Conservation (phyloP, 1,140 invertebrate genomes). For the Dreissena rostriformis region DNA sequence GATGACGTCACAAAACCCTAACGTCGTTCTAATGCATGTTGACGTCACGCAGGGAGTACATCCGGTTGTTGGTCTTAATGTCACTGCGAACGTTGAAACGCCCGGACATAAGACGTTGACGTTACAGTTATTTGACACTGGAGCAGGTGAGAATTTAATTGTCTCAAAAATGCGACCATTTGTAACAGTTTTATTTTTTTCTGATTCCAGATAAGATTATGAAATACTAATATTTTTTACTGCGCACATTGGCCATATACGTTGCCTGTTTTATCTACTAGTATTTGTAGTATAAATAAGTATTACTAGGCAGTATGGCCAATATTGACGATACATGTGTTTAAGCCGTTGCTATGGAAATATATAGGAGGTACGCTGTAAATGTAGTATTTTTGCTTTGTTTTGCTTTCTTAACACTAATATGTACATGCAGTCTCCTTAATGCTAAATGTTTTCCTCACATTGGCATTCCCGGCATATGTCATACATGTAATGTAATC, state of each 20-base stretch:
- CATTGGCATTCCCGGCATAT: not conserved
- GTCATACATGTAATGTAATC: constrained; percentile 1
- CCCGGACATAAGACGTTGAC: constrained; percentile 62
- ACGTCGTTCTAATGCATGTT: constrained; percentile 71
- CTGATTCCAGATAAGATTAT: not conserved
- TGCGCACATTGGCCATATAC: not conserved
- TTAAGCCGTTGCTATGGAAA: no score
- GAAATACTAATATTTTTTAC: not conserved
- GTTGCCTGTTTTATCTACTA: not conserved
- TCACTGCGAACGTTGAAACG: constrained; percentile 72
- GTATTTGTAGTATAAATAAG: no score
- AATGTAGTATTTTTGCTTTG: not conserved
- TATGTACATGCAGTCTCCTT: not conserved
- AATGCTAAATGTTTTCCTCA: not conserved
- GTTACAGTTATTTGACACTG: constrained; percentile 84
- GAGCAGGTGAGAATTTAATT: constrained; percentile 82
- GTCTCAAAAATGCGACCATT: no score
- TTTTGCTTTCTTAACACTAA: not conserved
- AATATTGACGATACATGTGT: not conserved
- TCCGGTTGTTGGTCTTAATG: constrained; percentile 75
- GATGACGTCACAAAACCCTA: constrained; percentile 57
- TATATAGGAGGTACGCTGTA: not conserved
- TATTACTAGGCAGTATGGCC: not conserved
- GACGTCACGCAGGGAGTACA: constrained; percentile 70
- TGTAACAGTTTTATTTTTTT: not conserved